phyloP scores from a whole-genome alignment of 2,888 invertebrate species.

The Volucella bombylans region DNA sequence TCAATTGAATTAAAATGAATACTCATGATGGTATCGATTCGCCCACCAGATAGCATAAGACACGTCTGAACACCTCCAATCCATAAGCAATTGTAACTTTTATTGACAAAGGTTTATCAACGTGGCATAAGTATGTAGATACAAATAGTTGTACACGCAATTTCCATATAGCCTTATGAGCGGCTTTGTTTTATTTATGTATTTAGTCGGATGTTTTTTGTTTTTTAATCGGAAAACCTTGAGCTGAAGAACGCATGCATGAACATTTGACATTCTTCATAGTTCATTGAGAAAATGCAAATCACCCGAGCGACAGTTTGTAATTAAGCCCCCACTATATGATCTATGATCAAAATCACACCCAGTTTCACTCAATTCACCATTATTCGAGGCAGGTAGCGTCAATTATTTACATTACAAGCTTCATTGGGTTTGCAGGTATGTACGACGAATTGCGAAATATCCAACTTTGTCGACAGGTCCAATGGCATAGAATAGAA shows the following conservation, averaged over 20 bases:
- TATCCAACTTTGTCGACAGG: conserved; percentile 32
- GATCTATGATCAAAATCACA: conserved; percentile 47
- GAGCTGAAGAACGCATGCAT: conserved; percentile 37
- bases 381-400: too few species aligned
- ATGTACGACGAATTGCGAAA: conserved; percentile 12
- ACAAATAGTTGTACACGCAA: background rate
- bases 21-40: too few species aligned
- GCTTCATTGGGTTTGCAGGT: conserved; percentile 62
- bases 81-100: too few species aligned
- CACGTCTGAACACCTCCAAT: too few species aligned
- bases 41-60: too few species aligned
- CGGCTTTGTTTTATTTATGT: background rate
- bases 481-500: conserved; percentile 5
- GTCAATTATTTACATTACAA: conserved; percentile 61
- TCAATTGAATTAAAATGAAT: too few species aligned
- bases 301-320: conserved; percentile 36
- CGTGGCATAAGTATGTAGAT: too few species aligned
- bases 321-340: conserved; percentile 23
- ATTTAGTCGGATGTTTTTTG: background rate
- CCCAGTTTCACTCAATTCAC: conserved; percentile 42
- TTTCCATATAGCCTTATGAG: conserved; percentile 17
- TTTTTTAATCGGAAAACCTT: conserved; percentile 5
- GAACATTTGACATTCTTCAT: conserved; percentile 58
- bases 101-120: too few species aligned
- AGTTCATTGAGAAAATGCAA: conserved; percentile 66